These are phyloP conservation scores for Meloe dianella DNA, from an alignment of 2,888 invertebrate species.

Conservation along the genomic window DNA sequence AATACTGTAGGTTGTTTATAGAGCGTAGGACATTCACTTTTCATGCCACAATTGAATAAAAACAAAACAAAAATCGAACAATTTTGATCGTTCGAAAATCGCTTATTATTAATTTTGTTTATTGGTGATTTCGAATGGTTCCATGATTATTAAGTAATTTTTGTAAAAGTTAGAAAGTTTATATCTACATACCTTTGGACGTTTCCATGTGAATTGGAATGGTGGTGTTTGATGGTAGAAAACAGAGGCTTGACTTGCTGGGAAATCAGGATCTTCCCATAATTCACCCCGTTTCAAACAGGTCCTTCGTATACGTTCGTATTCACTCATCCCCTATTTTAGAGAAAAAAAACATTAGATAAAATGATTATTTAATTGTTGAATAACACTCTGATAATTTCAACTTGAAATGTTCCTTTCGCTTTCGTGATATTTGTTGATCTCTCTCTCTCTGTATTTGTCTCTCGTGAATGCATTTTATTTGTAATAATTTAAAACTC, in stretches of 20 bases:
- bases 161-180: constrained; percentile 9
- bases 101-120: neutral
- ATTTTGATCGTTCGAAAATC: neutral
- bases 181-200: constrained; percentile 85
- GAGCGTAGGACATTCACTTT: constrained; percentile 35
- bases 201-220: constrained; percentile 89
- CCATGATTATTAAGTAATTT: constrained; percentile 15
- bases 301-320: constrained; percentile 81
- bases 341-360: constrained; percentile 18
- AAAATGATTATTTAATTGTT: neutral
- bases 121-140: neutral
- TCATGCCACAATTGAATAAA: constrained; percentile 3
- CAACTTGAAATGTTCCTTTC: constrained; percentile 19
- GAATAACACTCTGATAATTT: constrained; percentile 17
- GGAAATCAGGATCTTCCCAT: constrained; percentile 93
- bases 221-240: constrained; percentile 96
- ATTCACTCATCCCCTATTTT: constrained; percentile 78
- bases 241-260: constrained; percentile 85
- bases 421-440: constrained; percentile 21
- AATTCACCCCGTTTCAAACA: constrained; percentile 80
- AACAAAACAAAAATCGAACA: neutral
- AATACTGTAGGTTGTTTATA: constrained; percentile 12
- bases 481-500: neutral
- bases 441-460: neutral
- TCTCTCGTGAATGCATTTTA: too few relatives aligned